Evolutionary conservation across 2,113 vertebrate genomes (phyloP), one percentile per base, ranked within the genome.

Genomic region (Ameiurus melas): DNA sequence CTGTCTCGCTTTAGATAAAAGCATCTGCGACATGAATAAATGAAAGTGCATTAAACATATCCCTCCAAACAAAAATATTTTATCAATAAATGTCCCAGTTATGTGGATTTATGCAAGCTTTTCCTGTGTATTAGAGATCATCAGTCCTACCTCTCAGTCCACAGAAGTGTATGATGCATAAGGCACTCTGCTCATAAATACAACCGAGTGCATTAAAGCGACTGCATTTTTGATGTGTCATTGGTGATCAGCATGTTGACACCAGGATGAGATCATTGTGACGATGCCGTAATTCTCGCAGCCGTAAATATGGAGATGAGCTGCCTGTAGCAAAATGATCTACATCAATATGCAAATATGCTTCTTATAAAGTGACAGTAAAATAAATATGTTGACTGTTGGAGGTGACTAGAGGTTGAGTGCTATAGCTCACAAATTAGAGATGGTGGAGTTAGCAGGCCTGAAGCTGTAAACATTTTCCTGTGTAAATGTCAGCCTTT

Each of bases 331-430:
- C n/a, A 33, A 68, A 86, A 60, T 81, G 84, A 86, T 87, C 66
- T 81, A 88, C 87, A 90, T 87, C 82, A 89, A 85, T 89, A 90
- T 90, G 87, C 75, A 85, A 79, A 90, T 88, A 16, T 0, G 25
- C 25, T 85, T 88, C 82, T 57, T 17, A 71, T 70, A 84, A 86
- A 66, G 66, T 36, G 86, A 85, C 84, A 57, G 55, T 75, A 84
- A 88, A 84, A 84, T 82, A 84, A 77, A 88, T 77, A 84, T 30
- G 86, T 71, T 83, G 68, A 68, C 86, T 70, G 81, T 88, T 84
- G 58, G 57, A 83, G 86, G 86, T 83, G 79, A 84, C 66, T n/a
- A 57, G 47, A 71, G 83, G 83, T 53, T 71, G 81, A 64, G 71
- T 47, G 68, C 57, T 75, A 66, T 66, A 77, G 39, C 30, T 75